Conservation (phyloP, 2,113 vertebrate genomes). For the Psilopsiagon aymara region DNA sequence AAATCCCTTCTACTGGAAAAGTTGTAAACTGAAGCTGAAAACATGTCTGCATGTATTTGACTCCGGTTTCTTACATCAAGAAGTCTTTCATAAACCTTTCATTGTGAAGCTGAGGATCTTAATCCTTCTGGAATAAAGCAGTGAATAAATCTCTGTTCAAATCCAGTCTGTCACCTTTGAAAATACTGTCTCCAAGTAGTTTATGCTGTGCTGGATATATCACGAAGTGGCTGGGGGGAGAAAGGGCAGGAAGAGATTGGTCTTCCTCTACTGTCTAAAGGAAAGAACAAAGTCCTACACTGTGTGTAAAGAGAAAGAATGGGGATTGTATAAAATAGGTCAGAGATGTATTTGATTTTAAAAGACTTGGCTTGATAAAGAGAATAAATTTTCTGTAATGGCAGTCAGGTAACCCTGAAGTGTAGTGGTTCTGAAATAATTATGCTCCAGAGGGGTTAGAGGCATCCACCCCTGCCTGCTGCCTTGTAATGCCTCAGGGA, state of each 20-base stretch:
- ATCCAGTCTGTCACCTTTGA: neutral
- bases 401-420: constrained; percentile 47
- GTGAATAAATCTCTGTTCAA: constrained; percentile 7
- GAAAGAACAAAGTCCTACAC: constrained; percentile 34
- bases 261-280: constrained; percentile 31
- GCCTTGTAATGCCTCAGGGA: constrained; percentile 9
- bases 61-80: neutral
- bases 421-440: constrained; percentile 62
- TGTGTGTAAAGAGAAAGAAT: constrained; percentile 35
- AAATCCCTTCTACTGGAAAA: neutral
- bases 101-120: constrained; percentile 15
- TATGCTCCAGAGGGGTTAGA: constrained; percentile 31
- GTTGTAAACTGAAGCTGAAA: neutral
- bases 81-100: neutral
- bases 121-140: constrained; percentile 50
- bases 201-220: neutral
- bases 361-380: constrained; percentile 9
- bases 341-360: constrained; percentile 56
- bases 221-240: neutral
- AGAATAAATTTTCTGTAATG: constrained; percentile 23
- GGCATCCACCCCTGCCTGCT: neutral
- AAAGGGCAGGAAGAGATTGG: neutral
- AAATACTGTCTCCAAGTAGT: neutral
- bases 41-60: neutral
- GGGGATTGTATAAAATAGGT: constrained; percentile 53